A percentile compares a stretch with the other conserved stretches of the same genome.
Conservation (phyloP, 2,113 vertebrate species). For the Semnornis frantzii region DNA sequence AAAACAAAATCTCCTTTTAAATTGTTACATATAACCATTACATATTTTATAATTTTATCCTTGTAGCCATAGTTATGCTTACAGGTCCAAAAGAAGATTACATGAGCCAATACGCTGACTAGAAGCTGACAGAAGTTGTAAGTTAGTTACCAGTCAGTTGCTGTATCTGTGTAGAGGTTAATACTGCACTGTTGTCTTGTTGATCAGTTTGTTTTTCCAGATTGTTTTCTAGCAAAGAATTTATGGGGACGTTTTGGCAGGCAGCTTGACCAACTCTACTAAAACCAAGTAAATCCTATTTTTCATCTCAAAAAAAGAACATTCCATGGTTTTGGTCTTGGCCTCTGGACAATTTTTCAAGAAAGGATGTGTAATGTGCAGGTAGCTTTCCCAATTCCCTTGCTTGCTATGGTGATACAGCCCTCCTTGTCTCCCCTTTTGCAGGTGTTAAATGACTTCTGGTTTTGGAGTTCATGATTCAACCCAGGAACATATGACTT, state of each 20-base stretch:
- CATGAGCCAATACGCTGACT: fast-evolving
- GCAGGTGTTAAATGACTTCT: not conserved
- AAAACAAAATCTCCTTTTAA: not conserved
- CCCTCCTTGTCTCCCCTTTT: not conserved
- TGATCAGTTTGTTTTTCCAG: not conserved
- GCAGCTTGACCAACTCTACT: not conserved
- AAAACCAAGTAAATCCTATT: not conserved
- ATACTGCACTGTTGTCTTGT: not conserved
- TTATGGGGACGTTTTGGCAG: not conserved
- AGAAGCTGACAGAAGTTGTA: not conserved
- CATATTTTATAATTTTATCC: not conserved
- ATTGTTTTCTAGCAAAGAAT: not conserved
- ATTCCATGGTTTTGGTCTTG: not conserved
- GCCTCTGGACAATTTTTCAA: not conserved
- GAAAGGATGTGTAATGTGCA: not conserved
- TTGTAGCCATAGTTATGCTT: not conserved
- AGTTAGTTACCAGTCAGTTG: not conserved
- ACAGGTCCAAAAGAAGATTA: not conserved
- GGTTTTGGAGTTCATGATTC: not conserved
- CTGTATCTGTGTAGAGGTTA: not conserved
- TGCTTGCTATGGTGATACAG: not conserved
- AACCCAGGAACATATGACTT: not conserved
- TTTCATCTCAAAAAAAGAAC: not conserved
- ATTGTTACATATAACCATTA: not conserved
- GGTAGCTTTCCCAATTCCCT: not conserved